Evolutionary conservation across 2,113 vertebrate genomes (phyloP), one percentile per base, ranked within the genome.

Genomic region (Electrona antarctica): DNA sequence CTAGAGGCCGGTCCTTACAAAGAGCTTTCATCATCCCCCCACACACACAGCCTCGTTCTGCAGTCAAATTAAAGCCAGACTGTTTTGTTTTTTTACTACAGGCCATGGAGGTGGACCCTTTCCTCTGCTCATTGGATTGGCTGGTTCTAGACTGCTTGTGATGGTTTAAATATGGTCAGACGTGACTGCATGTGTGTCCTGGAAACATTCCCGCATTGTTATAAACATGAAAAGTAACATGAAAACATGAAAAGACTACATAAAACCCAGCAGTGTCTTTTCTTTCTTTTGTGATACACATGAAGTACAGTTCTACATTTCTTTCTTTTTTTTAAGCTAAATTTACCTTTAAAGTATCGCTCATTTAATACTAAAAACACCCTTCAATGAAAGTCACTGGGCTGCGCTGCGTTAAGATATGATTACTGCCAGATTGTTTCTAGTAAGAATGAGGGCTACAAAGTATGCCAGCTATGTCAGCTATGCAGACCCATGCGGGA

Each of bases 21-120:
- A 66, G 76, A 62, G 50, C 76, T 86, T 77, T 73, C 72, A 85
- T 85, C 80, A 70, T 77, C 12, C 68, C 74, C 33, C 73, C 61
- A 78, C 58, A 48, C 61, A 78, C 58, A 48, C 69, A 48, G 55
- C 68, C 56, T 73, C 70, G 59, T 64, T 64, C 75, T 57, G 51
- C 77, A 70, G 73, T 58, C 75, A 62, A 86, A 90, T 82, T 81
- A 62, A 86, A 77, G 69, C 77, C 88, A 87, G 87, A 75, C 69
- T 69, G 75, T 88, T 21, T 21, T 69, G 75, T 88, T 21, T 21
- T 88, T 84, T 87, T 85, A 86, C 76, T 76, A 69, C 63, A 6
- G 0, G 65, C 74, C 57, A 41, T 73, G 67, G 78, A 74, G 67
- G 66, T 64, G 62, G 69, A 69, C 41, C 29, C 61, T 0, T 3